Conservation (phyloP, 2,797 vertebrate species). For the Scyliorhinus canicula region DNA sequence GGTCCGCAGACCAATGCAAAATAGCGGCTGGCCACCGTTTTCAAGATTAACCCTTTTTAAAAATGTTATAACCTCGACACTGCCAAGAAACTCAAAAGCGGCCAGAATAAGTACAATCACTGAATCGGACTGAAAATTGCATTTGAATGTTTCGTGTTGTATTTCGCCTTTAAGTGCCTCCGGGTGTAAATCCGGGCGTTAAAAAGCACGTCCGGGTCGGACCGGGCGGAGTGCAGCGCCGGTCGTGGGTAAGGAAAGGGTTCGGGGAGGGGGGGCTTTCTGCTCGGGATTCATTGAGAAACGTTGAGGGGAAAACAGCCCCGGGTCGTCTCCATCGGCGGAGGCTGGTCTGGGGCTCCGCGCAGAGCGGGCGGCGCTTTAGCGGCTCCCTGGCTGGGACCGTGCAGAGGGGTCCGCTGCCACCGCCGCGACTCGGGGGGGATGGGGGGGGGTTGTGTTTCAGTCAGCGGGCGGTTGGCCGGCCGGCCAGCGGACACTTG, state of each 20-base stretch:
- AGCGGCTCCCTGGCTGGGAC: neutral
- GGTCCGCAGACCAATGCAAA: neutral
- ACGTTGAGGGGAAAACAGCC: neutral
- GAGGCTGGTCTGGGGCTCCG: slow-evolving; percentile 35
- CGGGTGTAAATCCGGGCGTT: slow-evolving; percentile 21
- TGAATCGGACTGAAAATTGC: neutral
- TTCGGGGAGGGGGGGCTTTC: neutral
- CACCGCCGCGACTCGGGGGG: no score
- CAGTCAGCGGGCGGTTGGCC: neutral
- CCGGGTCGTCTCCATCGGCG: no score
- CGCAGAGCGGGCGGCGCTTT: neutral
- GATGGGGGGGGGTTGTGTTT: neutral
- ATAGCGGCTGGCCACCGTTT: neutral
- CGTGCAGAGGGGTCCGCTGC: neutral
- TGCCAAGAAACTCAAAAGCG: neutral
- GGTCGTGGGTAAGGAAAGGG: neutral
- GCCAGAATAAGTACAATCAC: neutral
- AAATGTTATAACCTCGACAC: neutral
- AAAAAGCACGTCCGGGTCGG: slow-evolving; percentile 31
- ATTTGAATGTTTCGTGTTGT: neutral
- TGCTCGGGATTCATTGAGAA: neutral
- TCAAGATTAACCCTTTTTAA: neutral
- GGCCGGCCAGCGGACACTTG: slow-evolving; percentile 14
- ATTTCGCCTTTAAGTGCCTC: slow-evolving; percentile 8
- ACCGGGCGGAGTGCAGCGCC: neutral